Conservation (phyloP, 1,140 invertebrate species). For the Globodera ellingtonae region DNA sequence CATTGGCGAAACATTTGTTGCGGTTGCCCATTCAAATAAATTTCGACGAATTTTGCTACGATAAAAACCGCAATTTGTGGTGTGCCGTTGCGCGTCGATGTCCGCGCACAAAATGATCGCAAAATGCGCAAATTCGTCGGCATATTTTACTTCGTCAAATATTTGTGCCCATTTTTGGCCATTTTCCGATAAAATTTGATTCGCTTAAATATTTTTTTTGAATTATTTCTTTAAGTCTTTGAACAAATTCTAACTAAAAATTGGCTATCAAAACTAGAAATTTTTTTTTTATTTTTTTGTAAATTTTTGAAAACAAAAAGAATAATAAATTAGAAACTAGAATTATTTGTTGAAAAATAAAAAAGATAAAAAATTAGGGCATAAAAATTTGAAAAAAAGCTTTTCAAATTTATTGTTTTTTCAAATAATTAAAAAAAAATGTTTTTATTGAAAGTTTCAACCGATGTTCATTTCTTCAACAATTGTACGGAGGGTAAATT, state of each 20-base stretch:
- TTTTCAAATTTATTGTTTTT: background rate
- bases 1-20: background rate
- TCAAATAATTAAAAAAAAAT: background rate
- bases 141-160: background rate
- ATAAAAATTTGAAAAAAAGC: no score
- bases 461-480: background rate
- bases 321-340: no score
- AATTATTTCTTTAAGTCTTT: no score
- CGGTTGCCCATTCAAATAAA: background rate
- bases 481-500: conserved; percentile 16
- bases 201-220: background rate
- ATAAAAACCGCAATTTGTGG: background rate
- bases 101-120: background rate
- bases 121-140: background rate
- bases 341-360: no score
- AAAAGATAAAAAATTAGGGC: no score
- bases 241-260: no score
- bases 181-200: background rate
- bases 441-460: background rate
- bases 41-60: background rate
- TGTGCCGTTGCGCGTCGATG: background rate
- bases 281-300: no score
- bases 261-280: no score
- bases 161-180: background rate
- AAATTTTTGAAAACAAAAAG: no score